Conservation (phyloP, 2,797 vertebrate genomes). For the Fundulus diaphanus region DNA sequence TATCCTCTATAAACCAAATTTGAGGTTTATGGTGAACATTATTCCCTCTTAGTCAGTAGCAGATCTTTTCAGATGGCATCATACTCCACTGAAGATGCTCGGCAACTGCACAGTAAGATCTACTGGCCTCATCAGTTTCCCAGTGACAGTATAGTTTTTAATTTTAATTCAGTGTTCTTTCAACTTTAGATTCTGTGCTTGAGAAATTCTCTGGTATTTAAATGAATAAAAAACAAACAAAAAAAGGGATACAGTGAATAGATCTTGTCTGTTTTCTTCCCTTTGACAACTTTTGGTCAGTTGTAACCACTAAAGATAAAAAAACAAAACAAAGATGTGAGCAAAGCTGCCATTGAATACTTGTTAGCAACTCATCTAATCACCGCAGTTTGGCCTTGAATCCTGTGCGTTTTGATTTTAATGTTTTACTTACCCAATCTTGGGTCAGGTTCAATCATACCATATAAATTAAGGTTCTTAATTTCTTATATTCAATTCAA, state of each 20-base stretch:
- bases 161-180: background rate
- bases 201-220: background rate
- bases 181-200: background rate
- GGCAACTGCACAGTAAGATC: background rate
- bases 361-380: background rate
- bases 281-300: background rate
- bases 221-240: background rate
- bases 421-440: background rate
- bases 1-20: background rate
- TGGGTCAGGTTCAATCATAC: background rate
- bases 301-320: background rate
- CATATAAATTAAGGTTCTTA: background rate
- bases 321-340: background rate
- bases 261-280: background rate
- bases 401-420: background rate
- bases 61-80: background rate
- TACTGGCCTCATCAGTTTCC: background rate
- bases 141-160: background rate
- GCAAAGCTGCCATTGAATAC: background rate
- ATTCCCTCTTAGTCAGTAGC: background rate
- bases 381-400: background rate
- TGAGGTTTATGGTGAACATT: background rate
- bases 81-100: background rate
- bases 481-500: no score
- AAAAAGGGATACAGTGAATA: background rate